A percentile compares a stretch with the other conserved stretches of the same genome.
phyloP scores from a whole-genome alignment of 2,888 invertebrate species.

The Heteromurus nitidus region DNA sequence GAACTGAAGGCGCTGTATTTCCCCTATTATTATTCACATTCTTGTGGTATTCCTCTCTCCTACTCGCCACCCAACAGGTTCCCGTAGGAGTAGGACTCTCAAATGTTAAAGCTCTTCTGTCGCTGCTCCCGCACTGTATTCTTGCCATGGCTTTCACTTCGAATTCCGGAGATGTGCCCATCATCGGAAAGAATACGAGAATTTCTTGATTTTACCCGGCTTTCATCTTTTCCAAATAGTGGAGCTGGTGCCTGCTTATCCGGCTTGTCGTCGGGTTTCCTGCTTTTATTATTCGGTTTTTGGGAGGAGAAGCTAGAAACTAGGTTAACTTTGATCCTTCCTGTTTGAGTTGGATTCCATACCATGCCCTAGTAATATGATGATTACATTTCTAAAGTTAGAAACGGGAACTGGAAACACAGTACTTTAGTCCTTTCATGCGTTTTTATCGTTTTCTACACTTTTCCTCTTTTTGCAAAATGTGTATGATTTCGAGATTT shows the following conservation, averaged over 20 bases:
- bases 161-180: slow-evolving; percentile 38
- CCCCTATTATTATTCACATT: slow-evolving; percentile 11
- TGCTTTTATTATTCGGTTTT: slow-evolving; percentile 30
- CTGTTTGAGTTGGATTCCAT: slow-evolving; percentile 47
- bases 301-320: slow-evolving; percentile 45
- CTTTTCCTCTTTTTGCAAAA: slow-evolving; percentile 32
- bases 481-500: slow-evolving; percentile 2
- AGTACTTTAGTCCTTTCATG: slow-evolving; percentile 1
- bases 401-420: slow-evolving; percentile 26
- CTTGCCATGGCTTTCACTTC: slow-evolving; percentile 37
- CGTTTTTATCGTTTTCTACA: slow-evolving; percentile 12
- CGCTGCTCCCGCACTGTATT: slow-evolving; percentile 32
- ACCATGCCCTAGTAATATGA: slow-evolving; percentile 54
- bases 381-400: slow-evolving; percentile 59
- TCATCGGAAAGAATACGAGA: slow-evolving; percentile 24
- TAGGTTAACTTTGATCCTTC: slow-evolving; percentile 66
- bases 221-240: slow-evolving; percentile 41
- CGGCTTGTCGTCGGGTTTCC: slow-evolving; percentile 17
- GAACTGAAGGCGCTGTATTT: slow-evolving; percentile 35
- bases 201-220: slow-evolving; percentile 39
- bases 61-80: slow-evolving; percentile 57
- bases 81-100: slow-evolving; percentile 18
- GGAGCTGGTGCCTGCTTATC: slow-evolving; percentile 19
- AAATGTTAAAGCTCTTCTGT: slow-evolving; percentile 52
- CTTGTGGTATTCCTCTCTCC: slow-evolving; percentile 28